A percentile compares a stretch with the other conserved stretches of the same genome.
Conservation (phyloP, 2,797 vertebrate species). For the Gymnocypris eckloni region DNA sequence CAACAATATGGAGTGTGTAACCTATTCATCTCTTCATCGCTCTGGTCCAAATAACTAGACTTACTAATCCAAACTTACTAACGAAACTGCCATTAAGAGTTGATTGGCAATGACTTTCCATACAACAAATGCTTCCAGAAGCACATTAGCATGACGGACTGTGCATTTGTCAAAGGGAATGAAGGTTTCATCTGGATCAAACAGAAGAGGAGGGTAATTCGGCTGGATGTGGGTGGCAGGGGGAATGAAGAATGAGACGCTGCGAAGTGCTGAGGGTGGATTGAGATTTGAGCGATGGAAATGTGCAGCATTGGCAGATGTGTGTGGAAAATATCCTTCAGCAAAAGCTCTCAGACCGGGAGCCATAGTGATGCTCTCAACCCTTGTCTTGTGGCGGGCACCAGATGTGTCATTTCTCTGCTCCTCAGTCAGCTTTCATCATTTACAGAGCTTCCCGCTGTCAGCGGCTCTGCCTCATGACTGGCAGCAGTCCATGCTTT, state of each 20-base stretch:
- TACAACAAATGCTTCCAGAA: slow-evolving; percentile 39
- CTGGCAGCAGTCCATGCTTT: background rate
- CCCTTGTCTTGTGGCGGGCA: too few relatives aligned
- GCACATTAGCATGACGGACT: slow-evolving; percentile 7
- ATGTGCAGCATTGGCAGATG: background rate
- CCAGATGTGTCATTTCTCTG: background rate
- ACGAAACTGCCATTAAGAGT: background rate
- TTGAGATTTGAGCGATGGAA: background rate
- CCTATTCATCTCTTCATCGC: background rate
- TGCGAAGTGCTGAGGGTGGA: background rate
- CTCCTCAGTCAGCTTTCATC: background rate
- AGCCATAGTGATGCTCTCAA: background rate
- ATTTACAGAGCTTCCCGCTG: background rate
- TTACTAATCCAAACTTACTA: background rate
- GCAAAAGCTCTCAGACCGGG: slow-evolving; percentile 3
- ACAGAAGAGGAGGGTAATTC: slow-evolving; percentile 19
- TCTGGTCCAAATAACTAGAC: background rate
- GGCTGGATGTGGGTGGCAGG: background rate
- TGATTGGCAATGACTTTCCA: slow-evolving; percentile 45
- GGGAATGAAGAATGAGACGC: slow-evolving; percentile 6
- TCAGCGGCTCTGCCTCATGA: background rate
- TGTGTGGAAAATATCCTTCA: background rate
- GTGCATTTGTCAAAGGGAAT: slow-evolving; percentile 25
- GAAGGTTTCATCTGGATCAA: slow-evolving; percentile 12
- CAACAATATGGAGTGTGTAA: background rate